A percentile compares a stretch with the other conserved stretches of the same genome.
These are phyloP conservation scores for Agrotis exclamationis DNA, from an alignment of 2,888 invertebrate species.

Conservation along the genomic window DNA sequence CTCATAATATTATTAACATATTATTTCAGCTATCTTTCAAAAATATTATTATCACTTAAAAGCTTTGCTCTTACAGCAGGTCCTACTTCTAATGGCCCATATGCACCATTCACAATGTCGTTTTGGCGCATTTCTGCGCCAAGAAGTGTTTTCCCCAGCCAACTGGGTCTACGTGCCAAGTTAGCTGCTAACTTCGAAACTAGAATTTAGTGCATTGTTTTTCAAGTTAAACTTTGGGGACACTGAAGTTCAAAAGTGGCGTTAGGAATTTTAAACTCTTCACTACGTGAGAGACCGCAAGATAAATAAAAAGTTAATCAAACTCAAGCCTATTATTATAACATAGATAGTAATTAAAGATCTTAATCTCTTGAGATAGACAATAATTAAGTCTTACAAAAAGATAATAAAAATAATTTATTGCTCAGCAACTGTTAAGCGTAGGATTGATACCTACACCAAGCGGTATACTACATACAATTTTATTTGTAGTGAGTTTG, in stretches of 20 bases:
- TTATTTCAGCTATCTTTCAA: background rate
- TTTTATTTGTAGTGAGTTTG: background rate
- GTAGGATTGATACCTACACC: background rate
- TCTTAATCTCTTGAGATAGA: conserved; percentile 33
- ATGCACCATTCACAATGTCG: conserved; percentile 37
- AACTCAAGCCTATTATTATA: conserved; percentile 32
- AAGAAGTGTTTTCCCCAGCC: conserved; percentile 52
- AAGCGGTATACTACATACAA: background rate
- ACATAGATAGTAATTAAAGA: conserved; percentile 41
- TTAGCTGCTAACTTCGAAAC: conserved; percentile 42
- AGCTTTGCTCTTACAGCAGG: conserved; percentile 1
- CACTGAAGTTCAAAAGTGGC: conserved; percentile 9
- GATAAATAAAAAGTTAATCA: conserved; percentile 10
- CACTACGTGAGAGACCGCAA: background rate
- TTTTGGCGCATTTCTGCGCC: conserved; percentile 44
- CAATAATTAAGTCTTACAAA: conserved; percentile 45
- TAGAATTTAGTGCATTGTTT: conserved; percentile 34
- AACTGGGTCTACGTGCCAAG: conserved; percentile 55
- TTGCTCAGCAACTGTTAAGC: conserved; percentile 5
- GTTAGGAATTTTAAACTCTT: conserved; percentile 2
- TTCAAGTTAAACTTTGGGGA: conserved; percentile 20
- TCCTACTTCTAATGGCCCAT: conserved; percentile 14
- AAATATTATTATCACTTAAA: conserved; percentile 7
- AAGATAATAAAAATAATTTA: conserved; percentile 32
- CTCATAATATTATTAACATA: too few species aligned